Base-by-base conservation (phyloP, 2,113 vertebrate species). In the Carettochelys insculpta region DNA sequence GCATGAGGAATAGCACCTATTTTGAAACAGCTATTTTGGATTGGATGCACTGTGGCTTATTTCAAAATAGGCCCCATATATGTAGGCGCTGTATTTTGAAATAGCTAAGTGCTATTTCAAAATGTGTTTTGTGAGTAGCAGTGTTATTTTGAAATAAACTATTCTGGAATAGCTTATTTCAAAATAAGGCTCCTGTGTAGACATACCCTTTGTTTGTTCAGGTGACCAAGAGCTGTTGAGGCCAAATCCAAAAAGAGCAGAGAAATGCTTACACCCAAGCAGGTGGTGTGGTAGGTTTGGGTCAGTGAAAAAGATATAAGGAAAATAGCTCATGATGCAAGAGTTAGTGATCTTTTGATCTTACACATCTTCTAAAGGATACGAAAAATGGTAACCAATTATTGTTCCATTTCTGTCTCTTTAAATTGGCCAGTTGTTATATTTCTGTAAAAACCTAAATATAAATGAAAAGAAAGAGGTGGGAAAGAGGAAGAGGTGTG, bases 221-320 rank as follows among this genome's bases (percentile, higher is more conserved):
- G 73, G 48, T 84, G 48, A 79, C 51, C 56, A 89, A 47, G 68
- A 96, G 86, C 91, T 96, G 90, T 90, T 91, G 27, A 80, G 80
- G 22, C 53, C 31, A 83, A 88, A 86, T 91, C 56, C 83, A 91
- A 56, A 79, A 85, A 91, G 8, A 11, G 19, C 77, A 29, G 38
- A 31, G 12, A 83, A 85, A 58, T 81, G 11, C 0, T 93, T 93
- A 56, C 19, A 51, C 89, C 76, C 91, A 50, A 89, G 87, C 41
- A 75, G 41, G 87, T 2, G 77, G 10, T 38, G 54, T 2, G 77
- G 10, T 38, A 52, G 19, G 47, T 75, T 51, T 82, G 68, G 85
- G 27, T 83, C 88, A 81, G 65, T 73, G 79, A 94, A 90, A 82
- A 41, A 11, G 29, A 87, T 79, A 53, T 48, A 0, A 80, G 54